phyloP scores from a whole-genome alignment of 2,113 vertebrate species.

The Galbula dea region DNA sequence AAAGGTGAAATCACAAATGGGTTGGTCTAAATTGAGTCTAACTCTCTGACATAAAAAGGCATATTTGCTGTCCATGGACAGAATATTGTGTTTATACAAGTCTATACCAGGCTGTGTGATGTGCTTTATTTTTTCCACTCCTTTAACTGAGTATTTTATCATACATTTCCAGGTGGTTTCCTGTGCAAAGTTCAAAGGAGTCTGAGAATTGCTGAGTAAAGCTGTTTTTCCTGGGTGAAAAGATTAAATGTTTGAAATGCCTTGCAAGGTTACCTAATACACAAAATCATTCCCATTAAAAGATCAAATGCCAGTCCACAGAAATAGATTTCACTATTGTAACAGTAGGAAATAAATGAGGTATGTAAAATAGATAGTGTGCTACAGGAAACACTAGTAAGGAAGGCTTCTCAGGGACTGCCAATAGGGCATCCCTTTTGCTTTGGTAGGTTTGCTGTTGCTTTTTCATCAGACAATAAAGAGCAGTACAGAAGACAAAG shows the following conservation, averaged over 20 bases:
- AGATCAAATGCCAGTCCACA: not conserved
- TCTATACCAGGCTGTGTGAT: not conserved
- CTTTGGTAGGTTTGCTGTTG: not conserved
- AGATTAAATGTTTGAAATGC: not conserved
- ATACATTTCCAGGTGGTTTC: not conserved
- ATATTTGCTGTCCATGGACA: not conserved
- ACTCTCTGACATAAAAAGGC: not conserved
- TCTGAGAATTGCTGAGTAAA: not conserved
- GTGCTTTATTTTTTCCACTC: not conserved
- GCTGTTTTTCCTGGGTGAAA: constrained; percentile 9
- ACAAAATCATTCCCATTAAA: not conserved
- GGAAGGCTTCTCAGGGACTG: not conserved
- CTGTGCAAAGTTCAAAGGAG: not conserved
- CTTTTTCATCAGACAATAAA: not conserved
- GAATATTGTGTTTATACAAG: not conserved
- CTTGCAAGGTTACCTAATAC: not conserved
- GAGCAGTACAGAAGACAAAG: not conserved
- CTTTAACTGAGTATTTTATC: not conserved
- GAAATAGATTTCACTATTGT: not conserved
- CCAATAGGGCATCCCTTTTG: not conserved
- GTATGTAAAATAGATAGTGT: not conserved
- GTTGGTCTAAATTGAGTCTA: not conserved
- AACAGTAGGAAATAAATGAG: not conserved
- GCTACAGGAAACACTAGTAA: not conserved
- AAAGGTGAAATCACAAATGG: not conserved